These are phyloP conservation scores for Tridacna gigas DNA, from an alignment of 2,888 invertebrate genomes.

Conservation along the genomic window DNA sequence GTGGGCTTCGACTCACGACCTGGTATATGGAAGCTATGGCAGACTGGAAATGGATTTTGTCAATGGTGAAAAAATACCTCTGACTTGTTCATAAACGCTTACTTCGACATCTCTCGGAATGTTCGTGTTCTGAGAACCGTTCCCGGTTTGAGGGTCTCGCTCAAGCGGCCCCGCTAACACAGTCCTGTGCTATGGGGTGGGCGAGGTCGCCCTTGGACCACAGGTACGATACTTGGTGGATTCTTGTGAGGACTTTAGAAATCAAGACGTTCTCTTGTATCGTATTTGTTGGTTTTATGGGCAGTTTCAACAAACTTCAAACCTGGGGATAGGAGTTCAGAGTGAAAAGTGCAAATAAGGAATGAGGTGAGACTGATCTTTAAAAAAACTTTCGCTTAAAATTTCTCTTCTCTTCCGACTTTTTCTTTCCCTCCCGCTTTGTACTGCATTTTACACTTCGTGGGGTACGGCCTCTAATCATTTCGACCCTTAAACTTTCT, in stretches of 20 bases:
- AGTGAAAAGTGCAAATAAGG: too few relatives aligned
- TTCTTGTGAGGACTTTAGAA: slow-evolving; percentile 26
- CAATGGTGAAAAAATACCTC: slow-evolving; percentile 47
- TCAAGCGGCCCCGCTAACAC: slow-evolving; percentile 61
- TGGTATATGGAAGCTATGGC: slow-evolving; percentile 43
- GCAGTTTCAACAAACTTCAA: not conserved
- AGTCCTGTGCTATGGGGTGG: slow-evolving; percentile 60
- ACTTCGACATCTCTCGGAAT: slow-evolving; percentile 66
- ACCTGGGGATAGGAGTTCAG: not conserved
- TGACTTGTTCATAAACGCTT: slow-evolving; percentile 38
- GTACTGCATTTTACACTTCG: too few relatives aligned
- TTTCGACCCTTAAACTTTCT: too few relatives aligned
- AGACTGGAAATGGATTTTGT: slow-evolving; percentile 66
- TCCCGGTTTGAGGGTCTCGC: slow-evolving; percentile 61
- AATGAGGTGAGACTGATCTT: too few relatives aligned
- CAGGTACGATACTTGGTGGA: slow-evolving; percentile 37
- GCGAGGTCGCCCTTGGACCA: slow-evolving; percentile 63
- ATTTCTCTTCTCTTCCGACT: too few relatives aligned
- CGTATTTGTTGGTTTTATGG: slow-evolving; percentile 42
- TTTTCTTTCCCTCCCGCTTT: too few relatives aligned
- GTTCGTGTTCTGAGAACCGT: slow-evolving; percentile 61
- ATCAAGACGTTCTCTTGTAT: slow-evolving; percentile 26
- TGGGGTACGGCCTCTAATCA: too few relatives aligned
- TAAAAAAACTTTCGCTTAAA: too few relatives aligned
- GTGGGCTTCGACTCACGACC: slow-evolving; percentile 36